phyloP scores from a whole-genome alignment of 2,113 vertebrate genomes.

The Pongo pygmaeus region DNA sequence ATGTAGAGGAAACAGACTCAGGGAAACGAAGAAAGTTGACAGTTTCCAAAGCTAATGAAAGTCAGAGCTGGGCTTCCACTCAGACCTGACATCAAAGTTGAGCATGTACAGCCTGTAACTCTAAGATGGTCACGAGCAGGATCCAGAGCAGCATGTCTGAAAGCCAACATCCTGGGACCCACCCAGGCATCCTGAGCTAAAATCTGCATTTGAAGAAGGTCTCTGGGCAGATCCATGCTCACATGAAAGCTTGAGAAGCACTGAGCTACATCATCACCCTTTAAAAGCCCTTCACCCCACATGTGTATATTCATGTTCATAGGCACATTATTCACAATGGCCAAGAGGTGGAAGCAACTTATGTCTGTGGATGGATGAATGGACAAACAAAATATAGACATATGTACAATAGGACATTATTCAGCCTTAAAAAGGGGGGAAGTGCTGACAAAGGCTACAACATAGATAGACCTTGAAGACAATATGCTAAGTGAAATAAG shows the following conservation, averaged over 20 bases:
- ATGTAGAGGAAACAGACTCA: background rate
- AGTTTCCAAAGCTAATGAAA: background rate
- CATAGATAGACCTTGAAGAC: background rate
- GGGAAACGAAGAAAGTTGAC: background rate
- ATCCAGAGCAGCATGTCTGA: background rate
- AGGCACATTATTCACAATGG: background rate
- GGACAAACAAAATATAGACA: background rate
- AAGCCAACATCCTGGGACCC: background rate
- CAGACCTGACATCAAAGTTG: background rate
- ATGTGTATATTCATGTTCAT: background rate
- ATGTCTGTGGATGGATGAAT: background rate
- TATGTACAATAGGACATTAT: background rate
- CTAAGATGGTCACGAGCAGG: rapidly evolving
- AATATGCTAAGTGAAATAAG: background rate
- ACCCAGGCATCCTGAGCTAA: background rate
- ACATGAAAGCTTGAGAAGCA: background rate
- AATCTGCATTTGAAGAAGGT: background rate
- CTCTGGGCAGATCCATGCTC: background rate
- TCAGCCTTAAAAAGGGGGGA: background rate
- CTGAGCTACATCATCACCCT: background rate
- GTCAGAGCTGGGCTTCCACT: background rate
- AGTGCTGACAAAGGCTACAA: background rate
- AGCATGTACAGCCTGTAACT: no score
- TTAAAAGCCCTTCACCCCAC: background rate
- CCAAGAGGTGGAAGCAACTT: background rate